Evolutionary conservation across 2,113 vertebrate genomes (phyloP).

Genomic region (Tinamus guttatus): DNA sequence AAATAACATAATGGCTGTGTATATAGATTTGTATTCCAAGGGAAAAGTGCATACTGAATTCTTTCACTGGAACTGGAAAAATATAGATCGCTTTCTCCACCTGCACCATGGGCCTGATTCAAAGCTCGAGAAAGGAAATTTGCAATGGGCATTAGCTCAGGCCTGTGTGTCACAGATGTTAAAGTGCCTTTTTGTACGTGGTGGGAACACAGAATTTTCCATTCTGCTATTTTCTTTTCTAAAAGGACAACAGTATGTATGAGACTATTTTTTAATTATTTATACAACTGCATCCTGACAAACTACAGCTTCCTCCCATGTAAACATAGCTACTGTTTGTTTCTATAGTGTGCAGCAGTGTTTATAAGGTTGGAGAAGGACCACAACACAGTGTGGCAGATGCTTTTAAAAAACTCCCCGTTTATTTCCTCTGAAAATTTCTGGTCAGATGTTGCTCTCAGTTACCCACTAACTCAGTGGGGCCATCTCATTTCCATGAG

Average conservation of each 20-base stretch:
- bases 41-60: background rate
- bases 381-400: background rate
- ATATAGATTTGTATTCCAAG: background rate
- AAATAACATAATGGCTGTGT: background rate
- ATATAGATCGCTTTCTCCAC: background rate
- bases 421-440: conserved; percentile 1
- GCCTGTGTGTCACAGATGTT: background rate
- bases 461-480: background rate
- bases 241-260: conserved; percentile 9
- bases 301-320: conserved; percentile 67
- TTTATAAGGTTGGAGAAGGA: conserved; percentile 45
- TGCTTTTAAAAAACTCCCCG: background rate
- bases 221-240: conserved; percentile 46
- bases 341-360: conserved; percentile 25
- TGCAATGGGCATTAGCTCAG: background rate
- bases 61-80: background rate
- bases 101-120: background rate
- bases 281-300: conserved; percentile 75
- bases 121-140: conserved; percentile 13
- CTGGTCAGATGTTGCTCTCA: background rate
- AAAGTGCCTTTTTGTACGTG: background rate
- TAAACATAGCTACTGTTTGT: conserved; percentile 72
- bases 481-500: background rate
- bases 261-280: conserved; percentile 52
- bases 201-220: conserved; percentile 43